phyloP scores from a whole-genome alignment of 2,113 vertebrate genomes.

The Alethe diademata region DNA sequence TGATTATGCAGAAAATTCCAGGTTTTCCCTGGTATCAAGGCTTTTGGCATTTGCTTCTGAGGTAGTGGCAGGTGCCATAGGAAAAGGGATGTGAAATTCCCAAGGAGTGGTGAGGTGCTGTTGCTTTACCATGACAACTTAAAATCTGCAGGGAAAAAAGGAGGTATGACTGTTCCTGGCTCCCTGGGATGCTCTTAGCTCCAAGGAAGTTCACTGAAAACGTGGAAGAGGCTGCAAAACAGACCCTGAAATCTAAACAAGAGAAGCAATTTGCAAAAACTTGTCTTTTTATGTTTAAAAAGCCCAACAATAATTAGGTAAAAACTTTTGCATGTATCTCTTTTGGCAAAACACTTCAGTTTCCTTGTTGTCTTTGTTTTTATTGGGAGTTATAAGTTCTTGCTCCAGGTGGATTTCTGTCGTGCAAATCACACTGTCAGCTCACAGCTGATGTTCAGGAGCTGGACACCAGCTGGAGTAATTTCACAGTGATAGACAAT shows the following conservation, averaged over 20 bases:
- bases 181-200: neutral
- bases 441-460: neutral
- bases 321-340: neutral
- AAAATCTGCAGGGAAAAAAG: neutral
- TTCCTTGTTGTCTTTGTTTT: neutral
- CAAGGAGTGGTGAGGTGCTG: neutral
- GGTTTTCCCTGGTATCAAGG: neutral
- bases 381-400: neutral
- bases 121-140: neutral
- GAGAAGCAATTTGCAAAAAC: neutral
- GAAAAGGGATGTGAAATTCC: neutral
- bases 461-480: neutral
- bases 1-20: neutral
- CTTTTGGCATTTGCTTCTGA: neutral
- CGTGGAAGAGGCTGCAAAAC: neutral
- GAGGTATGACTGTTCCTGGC: rapidly evolving
- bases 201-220: neutral
- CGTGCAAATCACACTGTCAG: neutral
- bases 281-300: neutral
- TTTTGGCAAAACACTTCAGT: neutral
- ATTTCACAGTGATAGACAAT: neutral
- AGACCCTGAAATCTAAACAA: neutral
- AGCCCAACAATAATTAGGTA: neutral
- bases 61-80: neutral
- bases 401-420: neutral